Conservation (phyloP, 1,140 invertebrate genomes). For the Maniola jurtina region DNA sequence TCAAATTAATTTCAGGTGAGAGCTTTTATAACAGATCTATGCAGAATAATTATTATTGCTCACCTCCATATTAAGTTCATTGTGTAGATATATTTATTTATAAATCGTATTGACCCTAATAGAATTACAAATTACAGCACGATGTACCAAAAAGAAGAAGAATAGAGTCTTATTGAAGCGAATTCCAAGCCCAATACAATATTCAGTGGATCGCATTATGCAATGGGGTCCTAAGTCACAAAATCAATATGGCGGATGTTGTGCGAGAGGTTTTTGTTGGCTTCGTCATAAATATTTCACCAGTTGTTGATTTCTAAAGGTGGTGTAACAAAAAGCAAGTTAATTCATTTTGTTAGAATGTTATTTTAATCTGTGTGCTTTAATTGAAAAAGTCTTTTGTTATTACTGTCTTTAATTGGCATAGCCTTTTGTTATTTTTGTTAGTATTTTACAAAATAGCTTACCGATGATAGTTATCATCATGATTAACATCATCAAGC, state of each 20-base stretch:
- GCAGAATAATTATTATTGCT: too few relatives aligned
- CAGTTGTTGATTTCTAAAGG: conserved; percentile 43
- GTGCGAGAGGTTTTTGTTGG: conserved; percentile 54
- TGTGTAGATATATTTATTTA: not conserved
- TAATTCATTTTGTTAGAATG: not conserved
- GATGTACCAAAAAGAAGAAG: conserved; percentile 4
- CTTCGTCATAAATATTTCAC: conserved; percentile 70
- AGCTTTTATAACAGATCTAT: too few relatives aligned
- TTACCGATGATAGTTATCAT: too few relatives aligned
- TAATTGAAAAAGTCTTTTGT: not conserved
- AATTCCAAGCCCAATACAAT: conserved; percentile 51
- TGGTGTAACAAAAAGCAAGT: conserved; percentile 31
- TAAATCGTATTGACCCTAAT: conserved; percentile 4
- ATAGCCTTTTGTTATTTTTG: too few relatives aligned
- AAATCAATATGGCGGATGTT: conserved; percentile 67
- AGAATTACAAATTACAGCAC: not conserved
- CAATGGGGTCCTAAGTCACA: conserved; percentile 60
- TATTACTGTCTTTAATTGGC: too few relatives aligned
- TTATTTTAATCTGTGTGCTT: not conserved
- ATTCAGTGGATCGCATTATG: conserved; percentile 69
- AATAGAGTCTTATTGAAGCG: conserved; percentile 35
- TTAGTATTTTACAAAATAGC: too few relatives aligned
- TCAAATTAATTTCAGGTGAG: too few relatives aligned
- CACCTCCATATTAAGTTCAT: too few relatives aligned
- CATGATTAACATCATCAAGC: too few relatives aligned